Evolutionary conservation across 2,113 vertebrate genomes (phyloP).

Genomic region (Elaphurus davidianus): DNA sequence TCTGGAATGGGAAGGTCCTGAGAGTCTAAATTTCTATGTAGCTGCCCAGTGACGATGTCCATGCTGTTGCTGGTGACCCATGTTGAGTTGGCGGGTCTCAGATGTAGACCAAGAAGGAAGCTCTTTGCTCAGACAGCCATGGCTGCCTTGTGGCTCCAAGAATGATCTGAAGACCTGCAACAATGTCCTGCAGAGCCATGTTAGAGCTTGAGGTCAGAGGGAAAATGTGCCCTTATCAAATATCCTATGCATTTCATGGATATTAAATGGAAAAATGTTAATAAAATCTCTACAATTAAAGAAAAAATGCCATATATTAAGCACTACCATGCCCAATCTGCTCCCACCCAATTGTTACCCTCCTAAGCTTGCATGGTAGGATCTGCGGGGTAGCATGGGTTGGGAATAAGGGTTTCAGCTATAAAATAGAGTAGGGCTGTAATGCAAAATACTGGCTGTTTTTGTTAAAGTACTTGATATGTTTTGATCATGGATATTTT

Average conservation of each 20-base stretch:
- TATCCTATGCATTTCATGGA: neutral
- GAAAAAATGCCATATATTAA: neutral
- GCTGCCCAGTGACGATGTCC: neutral
- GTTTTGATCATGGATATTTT: neutral
- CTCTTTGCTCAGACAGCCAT: fast-evolving
- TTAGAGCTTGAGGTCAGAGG: neutral
- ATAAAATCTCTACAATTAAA: neutral
- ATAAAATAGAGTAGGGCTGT: fast-evolving
- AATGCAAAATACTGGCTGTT: neutral
- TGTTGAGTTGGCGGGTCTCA: fast-evolving
- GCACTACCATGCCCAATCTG: neutral
- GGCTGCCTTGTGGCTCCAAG: neutral
- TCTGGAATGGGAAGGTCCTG: fast-evolving
- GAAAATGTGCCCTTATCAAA: neutral
- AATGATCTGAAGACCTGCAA: neutral
- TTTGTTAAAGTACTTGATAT: neutral
- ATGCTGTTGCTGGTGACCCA: fast-evolving
- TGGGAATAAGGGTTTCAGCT: neutral
- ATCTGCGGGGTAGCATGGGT: neutral
- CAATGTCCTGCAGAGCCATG: fast-evolving
- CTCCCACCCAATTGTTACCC: fast-evolving
- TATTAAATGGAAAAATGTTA: neutral
- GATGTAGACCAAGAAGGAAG: neutral
- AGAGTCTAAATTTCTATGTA: neutral
- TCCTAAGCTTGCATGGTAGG: fast-evolving